Conservation (phyloP, 2,888 invertebrate genomes). For the Rhogogaster chlorosoma region DNA sequence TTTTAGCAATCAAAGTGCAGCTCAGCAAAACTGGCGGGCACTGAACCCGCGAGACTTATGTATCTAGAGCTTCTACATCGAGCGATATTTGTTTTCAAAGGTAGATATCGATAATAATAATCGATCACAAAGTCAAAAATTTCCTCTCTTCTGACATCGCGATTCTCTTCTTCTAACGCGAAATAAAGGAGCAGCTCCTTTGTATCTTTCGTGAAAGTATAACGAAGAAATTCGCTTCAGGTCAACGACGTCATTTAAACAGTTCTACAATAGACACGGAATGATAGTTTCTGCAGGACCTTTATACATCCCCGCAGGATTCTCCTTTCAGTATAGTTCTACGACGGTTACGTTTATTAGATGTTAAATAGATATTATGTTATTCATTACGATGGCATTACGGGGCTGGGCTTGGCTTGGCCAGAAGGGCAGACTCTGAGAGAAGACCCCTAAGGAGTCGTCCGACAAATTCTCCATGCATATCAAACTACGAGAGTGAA, state of each 20-base stretch:
- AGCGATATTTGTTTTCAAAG: not conserved
- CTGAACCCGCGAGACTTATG: not conserved
- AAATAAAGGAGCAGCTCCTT: slow-evolving; percentile 52
- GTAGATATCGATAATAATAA: not conserved
- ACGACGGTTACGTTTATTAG: slow-evolving; percentile 43
- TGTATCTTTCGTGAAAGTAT: not conserved
- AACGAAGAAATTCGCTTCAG: not conserved
- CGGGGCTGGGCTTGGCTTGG: not conserved
- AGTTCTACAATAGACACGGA: slow-evolving; percentile 2
- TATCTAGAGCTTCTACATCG: not conserved
- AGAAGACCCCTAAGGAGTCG: slow-evolving; percentile 50
- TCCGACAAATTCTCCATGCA: slow-evolving; percentile 33
- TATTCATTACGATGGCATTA: slow-evolving; percentile 51
- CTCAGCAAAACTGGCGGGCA: not conserved
- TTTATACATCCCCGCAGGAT: not conserved
- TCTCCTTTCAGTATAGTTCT: not conserved
- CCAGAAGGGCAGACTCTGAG: not conserved
- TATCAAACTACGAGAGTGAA: slow-evolving; percentile 27
- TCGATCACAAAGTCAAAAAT: not conserved
- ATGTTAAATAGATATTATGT: slow-evolving; percentile 36
- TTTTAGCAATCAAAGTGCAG: slow-evolving; percentile 32
- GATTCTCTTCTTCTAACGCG: not conserved
- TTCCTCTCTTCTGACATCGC: not conserved
- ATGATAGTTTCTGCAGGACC: not conserved
- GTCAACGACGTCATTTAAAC: not conserved